phyloP scores from a whole-genome alignment of 1,140 invertebrate genomes.

The Dreissena rostriformis region DNA sequence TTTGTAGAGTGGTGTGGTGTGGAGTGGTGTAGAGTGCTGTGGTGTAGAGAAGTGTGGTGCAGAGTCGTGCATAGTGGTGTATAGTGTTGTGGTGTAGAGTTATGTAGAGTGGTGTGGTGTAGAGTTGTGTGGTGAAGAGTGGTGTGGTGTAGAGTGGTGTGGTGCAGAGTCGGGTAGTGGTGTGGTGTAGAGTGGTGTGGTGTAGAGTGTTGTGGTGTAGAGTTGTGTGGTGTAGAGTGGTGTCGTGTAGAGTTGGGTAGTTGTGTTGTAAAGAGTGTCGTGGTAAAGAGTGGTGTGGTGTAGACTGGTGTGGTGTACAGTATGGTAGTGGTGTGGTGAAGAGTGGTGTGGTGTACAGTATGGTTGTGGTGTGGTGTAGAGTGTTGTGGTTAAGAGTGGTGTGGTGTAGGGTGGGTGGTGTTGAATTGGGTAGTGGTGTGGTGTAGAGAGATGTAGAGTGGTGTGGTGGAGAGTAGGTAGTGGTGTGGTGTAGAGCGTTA shows the following conservation, averaged over 20 bases:
- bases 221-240: too few species aligned
- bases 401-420: too few species aligned
- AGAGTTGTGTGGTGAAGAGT: slow-evolving; percentile 33
- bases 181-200: not conserved
- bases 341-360: too few species aligned
- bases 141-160: slow-evolving; percentile 24
- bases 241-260: too few species aligned
- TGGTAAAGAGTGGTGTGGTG: too few species aligned
- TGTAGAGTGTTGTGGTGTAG: too few species aligned
- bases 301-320: too few species aligned
- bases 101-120: slow-evolving; percentile 31
- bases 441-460: slow-evolving; percentile 23
- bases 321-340: too few species aligned
- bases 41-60: slow-evolving; percentile 43
- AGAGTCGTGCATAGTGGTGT: slow-evolving; percentile 41
- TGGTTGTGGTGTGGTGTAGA: too few species aligned
- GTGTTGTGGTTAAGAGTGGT: too few species aligned
- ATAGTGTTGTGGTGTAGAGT: slow-evolving; percentile 23
- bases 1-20: slow-evolving; percentile 11
- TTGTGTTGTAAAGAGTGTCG: too few species aligned
- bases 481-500: not conserved
- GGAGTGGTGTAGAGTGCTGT: slow-evolving; percentile 25
- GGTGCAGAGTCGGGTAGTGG: slow-evolving; percentile 20
- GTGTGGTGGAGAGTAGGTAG: not conserved
- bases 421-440: too few species aligned